These are phyloP conservation scores for Sylvia atricapilla DNA, from an alignment of 2,113 vertebrate species.

Conservation along the genomic window DNA sequence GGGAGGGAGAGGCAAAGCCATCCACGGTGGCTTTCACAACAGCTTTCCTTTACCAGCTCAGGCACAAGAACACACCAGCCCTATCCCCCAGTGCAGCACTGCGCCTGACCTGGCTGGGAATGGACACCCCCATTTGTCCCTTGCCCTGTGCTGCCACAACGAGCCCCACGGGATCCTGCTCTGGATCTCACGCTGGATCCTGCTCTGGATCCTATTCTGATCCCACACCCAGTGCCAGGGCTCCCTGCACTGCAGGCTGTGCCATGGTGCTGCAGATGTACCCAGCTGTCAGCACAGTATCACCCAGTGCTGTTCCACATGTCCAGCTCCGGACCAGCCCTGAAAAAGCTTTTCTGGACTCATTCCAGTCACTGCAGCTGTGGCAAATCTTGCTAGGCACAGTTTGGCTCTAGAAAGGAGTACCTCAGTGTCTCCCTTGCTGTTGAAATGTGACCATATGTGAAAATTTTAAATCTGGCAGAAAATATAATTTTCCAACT, in stretches of 20 bases:
- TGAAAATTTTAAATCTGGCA: neutral
- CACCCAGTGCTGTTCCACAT: neutral
- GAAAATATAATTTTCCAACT: neutral
- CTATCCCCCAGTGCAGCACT: neutral
- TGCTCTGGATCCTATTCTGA: neutral
- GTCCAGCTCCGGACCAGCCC: neutral
- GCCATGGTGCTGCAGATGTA: neutral
- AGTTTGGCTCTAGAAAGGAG: neutral
- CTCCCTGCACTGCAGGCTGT: too few species aligned
- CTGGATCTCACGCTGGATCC: neutral
- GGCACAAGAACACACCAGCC: neutral
- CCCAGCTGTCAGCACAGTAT: neutral
- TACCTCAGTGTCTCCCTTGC: neutral
- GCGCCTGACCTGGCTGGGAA: neutral
- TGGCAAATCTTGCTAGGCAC: neutral
- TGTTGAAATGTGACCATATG: neutral
- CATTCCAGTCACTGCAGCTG: neutral
- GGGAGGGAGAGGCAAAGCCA: neutral
- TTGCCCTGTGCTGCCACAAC: rapidly evolving
- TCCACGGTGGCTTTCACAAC: neutral
- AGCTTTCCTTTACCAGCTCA: neutral
- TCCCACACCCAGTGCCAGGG: too few species aligned
- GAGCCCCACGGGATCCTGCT: neutral
- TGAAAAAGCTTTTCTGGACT: neutral
- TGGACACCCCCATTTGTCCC: rapidly evolving